These are phyloP conservation scores for Orientallactaga sibirica DNA, from an alignment of 2,797 vertebrate genomes.

Conservation along the genomic window DNA sequence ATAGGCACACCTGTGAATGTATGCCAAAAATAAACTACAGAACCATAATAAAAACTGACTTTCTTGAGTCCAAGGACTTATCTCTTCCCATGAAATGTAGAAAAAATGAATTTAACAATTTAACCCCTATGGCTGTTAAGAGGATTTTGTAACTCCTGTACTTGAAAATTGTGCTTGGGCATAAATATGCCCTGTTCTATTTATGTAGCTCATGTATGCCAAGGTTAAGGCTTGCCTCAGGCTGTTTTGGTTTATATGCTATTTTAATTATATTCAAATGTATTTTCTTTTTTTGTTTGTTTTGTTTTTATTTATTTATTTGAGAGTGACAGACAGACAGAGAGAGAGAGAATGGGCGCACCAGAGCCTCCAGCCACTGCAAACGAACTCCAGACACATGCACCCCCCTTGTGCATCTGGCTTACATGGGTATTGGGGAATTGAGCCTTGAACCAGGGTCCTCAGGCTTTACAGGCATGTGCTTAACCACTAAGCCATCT, in stretches of 20 bases:
- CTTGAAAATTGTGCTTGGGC: constrained; percentile 77
- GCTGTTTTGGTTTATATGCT: constrained; percentile 74
- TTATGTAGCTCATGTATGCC: constrained; percentile 62
- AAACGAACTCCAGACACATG: too few species aligned
- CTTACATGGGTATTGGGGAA: too few species aligned
- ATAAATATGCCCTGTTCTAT: constrained; percentile 65
- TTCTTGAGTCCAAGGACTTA: constrained; percentile 79
- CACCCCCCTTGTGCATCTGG: too few species aligned
- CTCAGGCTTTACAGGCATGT: too few species aligned
- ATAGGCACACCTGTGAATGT: constrained; percentile 82
- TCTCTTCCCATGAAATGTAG: constrained; percentile 80
- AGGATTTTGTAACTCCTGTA: constrained; percentile 80
- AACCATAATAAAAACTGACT: constrained; percentile 81
- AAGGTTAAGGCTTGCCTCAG: constrained; percentile 70
- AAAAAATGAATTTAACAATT: constrained; percentile 84
- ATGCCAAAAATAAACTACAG: constrained; percentile 83
- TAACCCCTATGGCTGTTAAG: constrained; percentile 82
- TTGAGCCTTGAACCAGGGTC: too few species aligned
- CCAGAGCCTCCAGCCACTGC: too few species aligned
- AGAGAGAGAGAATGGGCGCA: too few species aligned
- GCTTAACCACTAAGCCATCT: too few species aligned
- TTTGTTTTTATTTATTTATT: too few species aligned
- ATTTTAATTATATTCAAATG: constrained; percentile 76
- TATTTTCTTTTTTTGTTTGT: constrained; percentile 20
- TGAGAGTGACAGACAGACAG: too few species aligned